These are phyloP conservation scores for Drosophila prosaltans DNA, from an alignment of 1,140 invertebrate genomes.

Conservation along the genomic window DNA sequence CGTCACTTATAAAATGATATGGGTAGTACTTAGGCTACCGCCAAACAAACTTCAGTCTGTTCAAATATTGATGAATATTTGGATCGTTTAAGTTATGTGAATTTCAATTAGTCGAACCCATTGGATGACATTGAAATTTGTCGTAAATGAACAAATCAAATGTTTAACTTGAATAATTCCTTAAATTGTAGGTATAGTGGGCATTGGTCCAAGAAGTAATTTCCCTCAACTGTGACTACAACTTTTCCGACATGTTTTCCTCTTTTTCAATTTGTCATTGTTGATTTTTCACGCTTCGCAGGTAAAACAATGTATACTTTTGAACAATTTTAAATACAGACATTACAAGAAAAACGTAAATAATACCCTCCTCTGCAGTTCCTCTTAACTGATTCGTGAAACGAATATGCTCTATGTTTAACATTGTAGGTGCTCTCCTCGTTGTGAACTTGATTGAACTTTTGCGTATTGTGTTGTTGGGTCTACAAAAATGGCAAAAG, in stretches of 20 bases:
- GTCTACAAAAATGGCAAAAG: conserved; percentile 33
- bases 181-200: background rate
- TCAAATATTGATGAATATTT: conserved; percentile 23
- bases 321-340: conserved; percentile 1
- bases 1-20: conserved; percentile 49
- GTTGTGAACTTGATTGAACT: conserved; percentile 38
- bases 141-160: background rate
- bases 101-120: conserved; percentile 35
- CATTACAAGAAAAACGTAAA: conserved; percentile 11
- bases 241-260: conserved; percentile 54
- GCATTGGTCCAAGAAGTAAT: conserved; percentile 17
- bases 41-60: conserved; percentile 21
- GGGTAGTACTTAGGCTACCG: conserved; percentile 45
- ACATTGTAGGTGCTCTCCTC: background rate
- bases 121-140: conserved; percentile 55
- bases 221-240: conserved; percentile 43
- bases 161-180: background rate
- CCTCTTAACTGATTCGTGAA: background rate
- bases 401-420: conserved; percentile 17
- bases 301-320: background rate
- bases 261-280: conserved; percentile 25
- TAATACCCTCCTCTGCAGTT: conserved; percentile 25
- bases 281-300: conserved; percentile 28
- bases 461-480: background rate
- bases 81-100: conserved; percentile 3